Percentiles rank a stretch among this genome's conserved stretches.
Conservation (phyloP, 2,888 invertebrate genomes). For the Drepanosiphum platanoidis region DNA sequence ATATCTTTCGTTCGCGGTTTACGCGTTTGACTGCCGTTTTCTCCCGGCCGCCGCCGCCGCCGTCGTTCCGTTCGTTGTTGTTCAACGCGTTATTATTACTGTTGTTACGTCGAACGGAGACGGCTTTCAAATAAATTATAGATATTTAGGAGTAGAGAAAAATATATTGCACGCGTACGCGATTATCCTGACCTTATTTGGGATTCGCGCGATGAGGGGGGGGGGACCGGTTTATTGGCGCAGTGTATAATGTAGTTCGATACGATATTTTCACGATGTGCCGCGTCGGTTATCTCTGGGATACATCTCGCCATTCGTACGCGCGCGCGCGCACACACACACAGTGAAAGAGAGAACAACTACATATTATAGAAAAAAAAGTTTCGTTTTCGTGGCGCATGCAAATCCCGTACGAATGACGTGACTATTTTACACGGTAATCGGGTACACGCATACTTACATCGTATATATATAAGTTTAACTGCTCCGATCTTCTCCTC, state of each 20-base stretch:
- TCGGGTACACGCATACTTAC: too few relatives aligned
- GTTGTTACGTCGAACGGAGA: not conserved
- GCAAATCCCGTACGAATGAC: too few relatives aligned
- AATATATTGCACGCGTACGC: not conserved
- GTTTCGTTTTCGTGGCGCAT: too few relatives aligned
- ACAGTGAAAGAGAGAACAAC: too few relatives aligned
- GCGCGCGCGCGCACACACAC: not conserved
- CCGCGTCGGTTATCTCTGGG: not conserved
- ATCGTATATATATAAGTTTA: too few relatives aligned
- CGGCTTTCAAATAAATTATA: not conserved
- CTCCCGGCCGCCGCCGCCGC: not conserved
- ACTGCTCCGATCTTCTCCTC: too few relatives aligned
- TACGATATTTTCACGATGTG: not conserved
- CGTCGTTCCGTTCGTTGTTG: not conserved
- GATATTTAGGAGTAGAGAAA: too few relatives aligned
- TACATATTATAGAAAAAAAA: too few relatives aligned
- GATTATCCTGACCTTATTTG: not conserved
- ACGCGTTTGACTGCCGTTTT: too few relatives aligned
- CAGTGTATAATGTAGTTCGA: too few relatives aligned
- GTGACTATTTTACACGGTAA: too few relatives aligned
- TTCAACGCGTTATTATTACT: not conserved
- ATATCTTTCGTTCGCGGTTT: not conserved
- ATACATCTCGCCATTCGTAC: not conserved
- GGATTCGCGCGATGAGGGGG: not conserved
- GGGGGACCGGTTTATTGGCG: not conserved